Evolutionary conservation across 2,113 vertebrate species (phyloP).

Genomic region (Zapus hudsonius): DNA sequence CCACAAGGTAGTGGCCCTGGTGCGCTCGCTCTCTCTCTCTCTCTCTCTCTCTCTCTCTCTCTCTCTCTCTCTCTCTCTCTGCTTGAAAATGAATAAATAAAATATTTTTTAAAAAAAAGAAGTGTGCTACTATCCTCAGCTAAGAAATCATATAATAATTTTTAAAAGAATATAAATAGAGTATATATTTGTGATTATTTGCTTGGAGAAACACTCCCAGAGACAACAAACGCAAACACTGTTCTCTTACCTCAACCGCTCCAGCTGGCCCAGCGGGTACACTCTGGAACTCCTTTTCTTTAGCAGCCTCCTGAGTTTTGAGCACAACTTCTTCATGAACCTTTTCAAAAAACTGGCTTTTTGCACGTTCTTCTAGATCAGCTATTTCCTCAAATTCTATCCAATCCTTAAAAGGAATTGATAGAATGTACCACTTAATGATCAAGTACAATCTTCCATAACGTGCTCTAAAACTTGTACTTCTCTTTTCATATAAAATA

Average conservation of each 20-base stretch:
- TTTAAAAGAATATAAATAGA: not conserved
- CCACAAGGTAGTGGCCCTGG: too few species aligned
- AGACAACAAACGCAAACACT: slow-evolving; percentile 13
- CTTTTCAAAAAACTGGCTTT: slow-evolving; percentile 99
- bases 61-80: too few species aligned
- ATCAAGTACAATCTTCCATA: slow-evolving; percentile 5
- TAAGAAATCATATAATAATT: slow-evolving; percentile 21
- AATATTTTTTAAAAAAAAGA: too few species aligned
- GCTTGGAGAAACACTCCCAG: not conserved
- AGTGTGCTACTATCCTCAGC: not conserved
- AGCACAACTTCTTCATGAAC: slow-evolving; percentile 97
- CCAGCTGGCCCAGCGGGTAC: slow-evolving; percentile 96
- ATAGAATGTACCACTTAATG: slow-evolving; percentile 36
- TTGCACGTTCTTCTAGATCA: slow-evolving; percentile 97
- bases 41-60: too few species aligned
- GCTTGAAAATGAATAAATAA: too few species aligned
- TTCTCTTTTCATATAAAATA: too few species aligned
- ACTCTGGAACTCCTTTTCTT: slow-evolving; percentile 96
- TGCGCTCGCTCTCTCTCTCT: too few species aligned
- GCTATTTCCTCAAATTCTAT: slow-evolving; percentile 99
- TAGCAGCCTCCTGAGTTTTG: slow-evolving; percentile 96
- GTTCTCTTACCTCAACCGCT: slow-evolving; percentile 90
- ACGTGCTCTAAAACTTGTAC: not conserved
- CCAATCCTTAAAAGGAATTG: slow-evolving; percentile 91
- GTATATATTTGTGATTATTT: not conserved